Conservation (phyloP, 2,797 vertebrate genomes). For the Chaunax sp. region DNA sequence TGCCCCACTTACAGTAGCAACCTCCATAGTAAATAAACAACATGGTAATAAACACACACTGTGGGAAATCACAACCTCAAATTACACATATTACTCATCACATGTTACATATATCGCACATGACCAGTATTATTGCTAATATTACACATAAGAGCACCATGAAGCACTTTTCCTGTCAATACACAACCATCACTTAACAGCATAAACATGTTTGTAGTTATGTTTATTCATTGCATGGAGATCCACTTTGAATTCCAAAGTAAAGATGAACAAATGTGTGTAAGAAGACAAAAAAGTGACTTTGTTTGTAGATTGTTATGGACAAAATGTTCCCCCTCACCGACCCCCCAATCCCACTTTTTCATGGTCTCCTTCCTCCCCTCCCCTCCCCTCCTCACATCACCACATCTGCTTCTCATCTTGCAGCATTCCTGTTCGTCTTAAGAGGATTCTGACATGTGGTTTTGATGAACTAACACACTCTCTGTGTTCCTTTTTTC, state of each 20-base stretch:
- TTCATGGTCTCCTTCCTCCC: neutral
- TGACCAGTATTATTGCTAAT: too few relatives aligned
- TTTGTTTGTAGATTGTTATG: neutral
- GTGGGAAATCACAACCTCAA: too few relatives aligned
- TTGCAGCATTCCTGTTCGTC: constrained; percentile 58
- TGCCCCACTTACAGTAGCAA: too few relatives aligned
- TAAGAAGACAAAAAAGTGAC: neutral
- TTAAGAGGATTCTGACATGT: constrained; percentile 65
- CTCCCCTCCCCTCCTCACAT: neutral
- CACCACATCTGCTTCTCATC: constrained; percentile 68
- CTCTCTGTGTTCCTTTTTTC: constrained; percentile 17
- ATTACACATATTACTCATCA: too few relatives aligned
- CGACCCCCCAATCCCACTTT: neutral
- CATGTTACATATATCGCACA: too few relatives aligned
- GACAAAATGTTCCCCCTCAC: constrained; percentile 20
- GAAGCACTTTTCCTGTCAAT: too few relatives aligned
- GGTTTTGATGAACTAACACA: constrained; percentile 64
- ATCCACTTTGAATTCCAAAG: neutral
- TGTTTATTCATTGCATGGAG: neutral
- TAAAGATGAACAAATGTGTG: neutral
- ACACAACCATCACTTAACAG: neutral
- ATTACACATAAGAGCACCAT: too few relatives aligned
- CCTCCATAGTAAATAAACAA: too few relatives aligned
- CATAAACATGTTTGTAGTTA: neutral
- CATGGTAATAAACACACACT: too few relatives aligned